phyloP scores from a whole-genome alignment of 2,797 vertebrate species.

The Meda fulgida region DNA sequence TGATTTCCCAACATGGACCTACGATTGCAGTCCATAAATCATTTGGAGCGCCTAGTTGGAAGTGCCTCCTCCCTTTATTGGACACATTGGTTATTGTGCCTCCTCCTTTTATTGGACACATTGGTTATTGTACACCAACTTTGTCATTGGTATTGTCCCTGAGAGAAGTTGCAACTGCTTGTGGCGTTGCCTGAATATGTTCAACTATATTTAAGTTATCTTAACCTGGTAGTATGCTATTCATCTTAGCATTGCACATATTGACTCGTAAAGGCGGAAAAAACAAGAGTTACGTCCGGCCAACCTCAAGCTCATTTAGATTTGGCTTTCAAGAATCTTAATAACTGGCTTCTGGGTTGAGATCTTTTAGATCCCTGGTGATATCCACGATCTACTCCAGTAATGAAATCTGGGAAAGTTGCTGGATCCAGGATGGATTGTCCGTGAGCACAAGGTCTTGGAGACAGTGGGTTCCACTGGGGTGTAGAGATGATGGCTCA shows the following conservation, averaged over 20 bases:
- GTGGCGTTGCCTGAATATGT: slow-evolving; percentile 19
- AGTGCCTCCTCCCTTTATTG: slow-evolving; percentile 52
- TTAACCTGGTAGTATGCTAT: background rate
- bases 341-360: slow-evolving; percentile 58
- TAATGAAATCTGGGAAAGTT: slow-evolving; percentile 47
- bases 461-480: slow-evolving; percentile 68
- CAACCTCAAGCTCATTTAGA: background rate
- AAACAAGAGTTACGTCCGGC: background rate
- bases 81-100: slow-evolving; percentile 38
- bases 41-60: slow-evolving; percentile 36
- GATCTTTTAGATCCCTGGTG: slow-evolving; percentile 53
- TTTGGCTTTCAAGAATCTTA: slow-evolving; percentile 13
- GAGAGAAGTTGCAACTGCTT: slow-evolving; percentile 31
- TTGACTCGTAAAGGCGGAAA: background rate
- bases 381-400: background rate
- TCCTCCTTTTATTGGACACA: slow-evolving; percentile 49
- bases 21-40: slow-evolving; percentile 57
- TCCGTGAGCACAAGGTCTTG: slow-evolving; percentile 67
- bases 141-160: slow-evolving; percentile 34
- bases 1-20: slow-evolving; percentile 52
- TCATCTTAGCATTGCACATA: slow-evolving; percentile 1
- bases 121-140: slow-evolving; percentile 42
- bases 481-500: slow-evolving; percentile 73
- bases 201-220: background rate
- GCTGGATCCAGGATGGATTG: slow-evolving; percentile 66